Evolutionary conservation across 30 jellyfish, hydroid and myxozoan genomes (phyloP).

Genomic region (Turritopsis rubra): DNA sequence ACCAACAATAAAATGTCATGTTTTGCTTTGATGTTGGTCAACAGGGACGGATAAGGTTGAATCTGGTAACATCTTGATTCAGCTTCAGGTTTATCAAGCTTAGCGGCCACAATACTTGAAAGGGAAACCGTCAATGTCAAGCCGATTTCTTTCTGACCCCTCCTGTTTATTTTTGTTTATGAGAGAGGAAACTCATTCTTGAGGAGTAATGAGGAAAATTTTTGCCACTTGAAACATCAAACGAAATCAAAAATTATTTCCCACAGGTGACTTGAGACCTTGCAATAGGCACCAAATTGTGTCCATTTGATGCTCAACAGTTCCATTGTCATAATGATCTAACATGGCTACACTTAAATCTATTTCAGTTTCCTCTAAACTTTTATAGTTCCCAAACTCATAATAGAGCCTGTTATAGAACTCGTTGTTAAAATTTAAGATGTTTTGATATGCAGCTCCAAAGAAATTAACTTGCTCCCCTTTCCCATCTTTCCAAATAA

Average conservation of each 20-base stretch:
- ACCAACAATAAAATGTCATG: too few relatives aligned
- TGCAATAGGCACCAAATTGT: conserved; percentile 21
- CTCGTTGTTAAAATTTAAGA: not conserved
- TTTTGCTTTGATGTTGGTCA: too few relatives aligned
- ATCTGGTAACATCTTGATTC: conserved; percentile 21
- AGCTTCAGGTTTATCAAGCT: conserved; percentile 28
- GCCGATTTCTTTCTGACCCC: conserved; percentile 17
- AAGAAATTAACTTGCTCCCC: conserved; percentile 34
- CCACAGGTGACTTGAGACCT: conserved; percentile 6
- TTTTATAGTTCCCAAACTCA: conserved; percentile 11
- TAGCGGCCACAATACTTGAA: conserved; percentile 27
- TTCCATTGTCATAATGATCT: not conserved
- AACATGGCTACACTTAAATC: not conserved
- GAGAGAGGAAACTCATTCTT: conserved; percentile 24
- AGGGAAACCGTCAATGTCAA: conserved; percentile 30
- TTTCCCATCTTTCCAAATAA: too few relatives aligned
- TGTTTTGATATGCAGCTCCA: not conserved
- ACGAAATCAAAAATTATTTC: conserved; percentile 21
- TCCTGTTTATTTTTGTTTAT: conserved; percentile 27
- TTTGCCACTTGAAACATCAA: conserved; percentile 24
- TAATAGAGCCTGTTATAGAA: not conserved
- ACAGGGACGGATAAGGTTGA: too few relatives aligned
- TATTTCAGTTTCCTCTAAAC: not conserved
- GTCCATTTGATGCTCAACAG: not conserved
- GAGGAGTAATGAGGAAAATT: conserved; percentile 30